Conservation (phyloP, 2,797 vertebrate species). For the Emys orbicularis region DNA sequence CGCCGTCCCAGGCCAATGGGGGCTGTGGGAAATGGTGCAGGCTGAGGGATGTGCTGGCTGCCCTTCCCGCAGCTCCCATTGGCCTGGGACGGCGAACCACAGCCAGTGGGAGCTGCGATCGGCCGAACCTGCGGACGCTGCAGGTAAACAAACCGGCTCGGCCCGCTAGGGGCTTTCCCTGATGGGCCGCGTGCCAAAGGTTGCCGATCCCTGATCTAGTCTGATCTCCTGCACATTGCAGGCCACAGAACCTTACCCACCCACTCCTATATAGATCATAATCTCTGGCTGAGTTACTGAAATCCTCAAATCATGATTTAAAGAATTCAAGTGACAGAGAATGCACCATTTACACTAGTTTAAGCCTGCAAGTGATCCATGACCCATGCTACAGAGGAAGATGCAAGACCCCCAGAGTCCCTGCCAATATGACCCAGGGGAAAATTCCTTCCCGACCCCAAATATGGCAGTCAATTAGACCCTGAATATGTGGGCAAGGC, state of each 20-base stretch:
- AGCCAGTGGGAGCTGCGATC: too few relatives aligned
- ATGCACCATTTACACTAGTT: background rate
- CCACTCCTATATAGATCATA: background rate
- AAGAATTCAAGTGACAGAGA: background rate
- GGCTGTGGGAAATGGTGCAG: too few relatives aligned
- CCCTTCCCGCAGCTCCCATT: too few relatives aligned
- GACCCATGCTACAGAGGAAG: background rate
- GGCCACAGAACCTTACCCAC: background rate
- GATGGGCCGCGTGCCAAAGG: too few relatives aligned
- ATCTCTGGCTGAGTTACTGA: background rate
- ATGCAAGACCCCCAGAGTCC: background rate
- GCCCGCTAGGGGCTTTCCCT: too few relatives aligned
- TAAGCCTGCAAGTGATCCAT: background rate
- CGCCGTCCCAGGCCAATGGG: too few relatives aligned
- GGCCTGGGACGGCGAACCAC: too few relatives aligned
- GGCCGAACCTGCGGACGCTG: too few relatives aligned
- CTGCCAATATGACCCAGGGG: background rate
- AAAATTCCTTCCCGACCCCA: background rate
- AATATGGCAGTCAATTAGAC: background rate
- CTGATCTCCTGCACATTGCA: background rate
- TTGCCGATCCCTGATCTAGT: background rate
- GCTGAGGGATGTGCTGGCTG: too few relatives aligned
- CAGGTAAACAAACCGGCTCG: too few relatives aligned
- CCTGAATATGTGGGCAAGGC: background rate
- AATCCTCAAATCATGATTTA: background rate